Evolutionary conservation across 2,113 vertebrate species (phyloP), one percentile per base, ranked within the genome.

Genomic region (Podarcis cretensis): DNA sequence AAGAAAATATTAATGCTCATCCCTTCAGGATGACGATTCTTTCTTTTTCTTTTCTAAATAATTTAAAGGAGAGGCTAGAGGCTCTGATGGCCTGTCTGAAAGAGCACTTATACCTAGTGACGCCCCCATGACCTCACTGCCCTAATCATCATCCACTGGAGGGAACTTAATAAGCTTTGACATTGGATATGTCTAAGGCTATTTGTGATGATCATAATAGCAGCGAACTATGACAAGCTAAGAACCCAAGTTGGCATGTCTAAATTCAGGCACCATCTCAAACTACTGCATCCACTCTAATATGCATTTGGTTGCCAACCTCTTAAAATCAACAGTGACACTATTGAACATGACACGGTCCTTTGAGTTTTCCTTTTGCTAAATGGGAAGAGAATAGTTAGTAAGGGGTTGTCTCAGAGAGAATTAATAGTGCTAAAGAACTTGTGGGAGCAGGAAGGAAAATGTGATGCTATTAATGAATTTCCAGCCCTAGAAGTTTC

Each of bases 1-100:
- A 88, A 91, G 82, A 87, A 93, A 81, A 81, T 82, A 89, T 86
- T 93, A 88, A 90, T 82, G 66, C 0, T 18, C 7, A 74, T 85
- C 89, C 81, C 90, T 91, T n/a, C 63, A 90, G 73, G 92, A 94
- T 90, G 91, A 92, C 83, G n/a, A 66, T 85, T 48, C 74, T 43
- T 0, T 7, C 59, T 20, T 20, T 20, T 32, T 71, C 59, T 20
- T 32, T 71, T 82, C 73, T 77, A 59, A 74, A 87, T n/a, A 90
- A 81, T 90, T 88, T 73, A 82, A 84, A 84, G 43, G 83, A 59
- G 88, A 18, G 1, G 25, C 25, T 48, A 8, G 6, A 0, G 0
- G 63, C 32, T 27, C 8, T 84, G 89, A 32, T 40, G 27, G 71
- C 91, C 93, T 91, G 86, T 93, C 68, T 73, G 79, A 82, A 86